Evolutionary conservation across 2,797 vertebrate species (phyloP).

Genomic region (Manis crassicaudata): DNA sequence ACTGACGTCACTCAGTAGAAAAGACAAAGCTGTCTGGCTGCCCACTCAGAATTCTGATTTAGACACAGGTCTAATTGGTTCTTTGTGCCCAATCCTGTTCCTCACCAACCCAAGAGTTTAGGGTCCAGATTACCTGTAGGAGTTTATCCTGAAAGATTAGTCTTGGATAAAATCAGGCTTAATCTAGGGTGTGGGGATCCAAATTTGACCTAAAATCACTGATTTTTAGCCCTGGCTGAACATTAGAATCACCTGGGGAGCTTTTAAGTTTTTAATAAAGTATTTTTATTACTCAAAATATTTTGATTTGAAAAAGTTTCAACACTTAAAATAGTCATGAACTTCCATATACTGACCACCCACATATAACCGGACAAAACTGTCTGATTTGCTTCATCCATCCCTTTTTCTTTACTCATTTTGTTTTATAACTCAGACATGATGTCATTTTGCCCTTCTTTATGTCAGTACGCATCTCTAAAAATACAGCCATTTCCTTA

Average conservation of each 20-base stretch:
- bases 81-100: neutral
- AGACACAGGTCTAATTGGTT: neutral
- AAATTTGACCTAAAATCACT: neutral
- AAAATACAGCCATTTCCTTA: slow-evolving; percentile 56
- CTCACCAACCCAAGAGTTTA: neutral
- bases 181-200: neutral
- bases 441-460: slow-evolving; percentile 36
- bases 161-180: neutral
- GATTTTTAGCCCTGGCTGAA: slow-evolving; percentile 9
- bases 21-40: neutral
- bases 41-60: neutral
- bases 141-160: neutral
- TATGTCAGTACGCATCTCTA: slow-evolving; percentile 39
- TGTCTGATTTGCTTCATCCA: neutral
- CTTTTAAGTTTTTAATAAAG: neutral
- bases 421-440: slow-evolving; percentile 45
- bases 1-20: neutral
- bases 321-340: slow-evolving; percentile 30
- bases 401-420: neutral
- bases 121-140: neutral
- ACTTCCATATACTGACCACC: neutral
- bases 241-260: neutral
- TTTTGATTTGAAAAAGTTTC: neutral
- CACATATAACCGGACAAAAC: neutral
- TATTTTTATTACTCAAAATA: neutral